Conservation (phyloP, 2,113 vertebrate species). For the Anthoscopus minutus region DNA sequence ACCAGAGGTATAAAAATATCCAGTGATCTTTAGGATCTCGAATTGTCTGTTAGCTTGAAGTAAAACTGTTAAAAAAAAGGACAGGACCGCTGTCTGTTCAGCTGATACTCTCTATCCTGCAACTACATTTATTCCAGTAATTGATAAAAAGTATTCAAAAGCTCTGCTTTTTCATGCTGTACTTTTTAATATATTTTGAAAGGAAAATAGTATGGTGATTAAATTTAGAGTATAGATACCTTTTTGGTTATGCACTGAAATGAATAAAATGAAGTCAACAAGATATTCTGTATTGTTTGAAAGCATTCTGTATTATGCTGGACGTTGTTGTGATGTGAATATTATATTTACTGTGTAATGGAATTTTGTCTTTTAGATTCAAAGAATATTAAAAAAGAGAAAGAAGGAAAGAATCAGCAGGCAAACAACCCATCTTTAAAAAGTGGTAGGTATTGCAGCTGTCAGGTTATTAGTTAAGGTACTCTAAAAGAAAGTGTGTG, state of each 20-base stretch:
- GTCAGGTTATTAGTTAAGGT: conserved; percentile 11
- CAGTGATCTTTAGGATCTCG: not conserved
- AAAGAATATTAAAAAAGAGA: conserved; percentile 84
- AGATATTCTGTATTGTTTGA: not conserved
- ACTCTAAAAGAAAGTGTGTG: not conserved
- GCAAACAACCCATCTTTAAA: conserved; percentile 64
- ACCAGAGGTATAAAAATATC: not conserved
- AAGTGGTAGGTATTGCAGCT: conserved; percentile 75
- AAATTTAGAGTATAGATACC: not conserved
- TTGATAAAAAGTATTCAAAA: not conserved
- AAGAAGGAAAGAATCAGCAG: conserved; percentile 72
- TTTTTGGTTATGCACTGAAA: not conserved
- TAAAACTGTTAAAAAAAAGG: not conserved
- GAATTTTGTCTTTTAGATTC: conserved; percentile 77
- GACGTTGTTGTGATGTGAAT: not conserved
- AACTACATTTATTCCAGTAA: not conserved
- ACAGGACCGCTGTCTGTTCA: not conserved
- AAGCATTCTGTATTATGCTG: conserved; percentile 7
- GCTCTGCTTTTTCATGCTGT: not conserved
- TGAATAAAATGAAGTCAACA: not conserved
- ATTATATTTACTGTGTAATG: conserved; percentile 30
- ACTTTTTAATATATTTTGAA: not conserved
- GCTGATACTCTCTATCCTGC: not conserved
- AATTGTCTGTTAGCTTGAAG: not conserved
- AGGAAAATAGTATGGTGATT: not conserved